Evolutionary conservation across 1,140 invertebrate genomes (phyloP), one percentile per base, ranked within the genome.

Genomic region (Aleiodes sp.): DNA sequence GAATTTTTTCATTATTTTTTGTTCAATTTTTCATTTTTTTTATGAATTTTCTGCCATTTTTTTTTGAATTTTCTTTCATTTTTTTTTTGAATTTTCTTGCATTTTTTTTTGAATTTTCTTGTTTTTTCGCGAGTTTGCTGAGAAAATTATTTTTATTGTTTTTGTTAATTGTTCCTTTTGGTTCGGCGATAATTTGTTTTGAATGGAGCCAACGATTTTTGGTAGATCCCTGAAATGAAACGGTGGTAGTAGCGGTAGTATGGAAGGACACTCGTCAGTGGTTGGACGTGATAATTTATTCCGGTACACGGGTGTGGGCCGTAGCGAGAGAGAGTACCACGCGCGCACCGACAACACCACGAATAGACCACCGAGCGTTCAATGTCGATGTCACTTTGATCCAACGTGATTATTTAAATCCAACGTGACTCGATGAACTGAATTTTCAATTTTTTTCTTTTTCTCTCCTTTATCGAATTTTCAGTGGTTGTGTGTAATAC

Each of bases 281-380:
- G 24, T 31, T n/a, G 24, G 56, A 59, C 56, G 28, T 29, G 56
- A 59, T 59, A 59, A 59, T 59, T 59, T 59, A 59, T 59, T 59
- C 56, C 28, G 28, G 56, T 59, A 52, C 46, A 52, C 46, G 46
- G 46, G 46, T 52, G 46, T 52, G 46, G 56, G 28, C 12, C 29
- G 24, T n/a, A 26, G 24, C 24, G n/a, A n/a, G n/a, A n/a, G n/a
- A n/a, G 52, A 29, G 56, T 24, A 28, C 56, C 56, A 29, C 26
- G 7, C 26, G 56, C 12, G 28, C 56, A 28, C 24, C 56, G 56
- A 59, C 56, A 59, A 59, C 56, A 59, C 56, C 56, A 16, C 56
- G 28, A 59, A 59, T 59, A 59, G 28, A 59, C 56, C 56, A 31
- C 56, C 12, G 12, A 59, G 26, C 24, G 24, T 59, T 59, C 56